Evolutionary conservation across 2,113 vertebrate genomes (phyloP), one percentile per base, ranked within the genome.

Genomic region (Potamarius usumacintae): DNA sequence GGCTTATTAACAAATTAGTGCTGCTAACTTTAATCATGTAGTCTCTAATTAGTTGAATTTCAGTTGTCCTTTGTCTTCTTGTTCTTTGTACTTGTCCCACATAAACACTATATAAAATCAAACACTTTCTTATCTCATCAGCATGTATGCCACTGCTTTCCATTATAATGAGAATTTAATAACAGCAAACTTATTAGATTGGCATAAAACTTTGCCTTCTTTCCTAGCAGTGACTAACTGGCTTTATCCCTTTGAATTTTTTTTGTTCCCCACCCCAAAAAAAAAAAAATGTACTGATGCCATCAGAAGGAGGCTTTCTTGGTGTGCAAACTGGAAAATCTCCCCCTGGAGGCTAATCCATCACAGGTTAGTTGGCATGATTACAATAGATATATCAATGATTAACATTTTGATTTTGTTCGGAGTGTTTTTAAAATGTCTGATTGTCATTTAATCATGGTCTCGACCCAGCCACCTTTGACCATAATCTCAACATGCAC

Each of bases 401-500:
- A 48, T 82, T 48, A 82, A 48, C 20, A 62, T 62, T 82, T 62
- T 25, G 8, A 34, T 34, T 34, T 60, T 22, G 3, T 20, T 58
- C 7, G 30, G 50, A 7, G 52, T 27, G 5, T 27, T 79, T 79
- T 55, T 17, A 30, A 79, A 55, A 57, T 52, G n/a, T 58, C 27
- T 69, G 50, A 82, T 17, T 34, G 80, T 86, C 34, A 55, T 89
- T 20, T 25, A 76, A 27, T 48, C 14, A 82, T 74, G 57, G 2
- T 10, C 58, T 74, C 62, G 22, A 22, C 62, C 20, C 10, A 8
- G 20, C 72, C 12, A 60, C 27, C 67, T 77, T 22, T 89, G 78
- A 89, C 12, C 60, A 11, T 25, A 30, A 76, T 85, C 14, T 69
- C 30, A 65, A 63, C 57, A 50, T 81, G 63, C 71, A 52, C n/a